These are phyloP conservation scores for Neotoxoptera formosana DNA, from an alignment of 1,140 invertebrate genomes.

Conservation along the genomic window DNA sequence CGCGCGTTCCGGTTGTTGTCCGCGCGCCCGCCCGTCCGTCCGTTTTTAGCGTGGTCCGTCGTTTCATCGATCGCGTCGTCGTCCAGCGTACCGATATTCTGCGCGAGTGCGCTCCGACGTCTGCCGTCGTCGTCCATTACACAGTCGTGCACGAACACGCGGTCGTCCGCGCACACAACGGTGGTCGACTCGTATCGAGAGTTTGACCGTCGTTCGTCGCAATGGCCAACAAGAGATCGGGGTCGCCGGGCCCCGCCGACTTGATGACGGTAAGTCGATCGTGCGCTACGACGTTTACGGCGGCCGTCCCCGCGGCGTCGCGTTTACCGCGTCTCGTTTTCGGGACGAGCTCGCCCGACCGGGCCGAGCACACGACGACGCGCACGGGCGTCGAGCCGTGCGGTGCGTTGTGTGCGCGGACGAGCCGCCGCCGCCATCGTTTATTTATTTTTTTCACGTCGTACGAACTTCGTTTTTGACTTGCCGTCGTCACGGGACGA, in stretches of 20 bases:
- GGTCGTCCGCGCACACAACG: too few relatives aligned
- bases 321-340: not conserved
- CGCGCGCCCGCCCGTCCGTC: too few relatives aligned
- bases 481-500: too few relatives aligned
- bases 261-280: constrained; percentile 27
- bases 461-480: not conserved
- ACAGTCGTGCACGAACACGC: not conserved
- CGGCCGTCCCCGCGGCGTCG: too few relatives aligned
- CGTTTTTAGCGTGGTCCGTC: not conserved
- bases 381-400: not conserved
- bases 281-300: not conserved
- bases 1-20: not conserved
- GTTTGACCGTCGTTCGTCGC: not conserved
- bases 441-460: not conserved
- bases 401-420: not conserved
- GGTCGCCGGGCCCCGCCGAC: constrained; percentile 2
- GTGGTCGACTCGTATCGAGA: not conserved
- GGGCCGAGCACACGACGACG: not conserved
- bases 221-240: not conserved
- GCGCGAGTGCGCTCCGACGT: not conserved
- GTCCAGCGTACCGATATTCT: not conserved
- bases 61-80: not conserved
- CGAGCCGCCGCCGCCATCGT: not conserved
- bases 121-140: not conserved
- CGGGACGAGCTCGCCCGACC: too few relatives aligned